These are phyloP conservation scores for Anguilla obscura DNA, from an alignment of 2,797 vertebrate genomes.

Conservation along the genomic window DNA sequence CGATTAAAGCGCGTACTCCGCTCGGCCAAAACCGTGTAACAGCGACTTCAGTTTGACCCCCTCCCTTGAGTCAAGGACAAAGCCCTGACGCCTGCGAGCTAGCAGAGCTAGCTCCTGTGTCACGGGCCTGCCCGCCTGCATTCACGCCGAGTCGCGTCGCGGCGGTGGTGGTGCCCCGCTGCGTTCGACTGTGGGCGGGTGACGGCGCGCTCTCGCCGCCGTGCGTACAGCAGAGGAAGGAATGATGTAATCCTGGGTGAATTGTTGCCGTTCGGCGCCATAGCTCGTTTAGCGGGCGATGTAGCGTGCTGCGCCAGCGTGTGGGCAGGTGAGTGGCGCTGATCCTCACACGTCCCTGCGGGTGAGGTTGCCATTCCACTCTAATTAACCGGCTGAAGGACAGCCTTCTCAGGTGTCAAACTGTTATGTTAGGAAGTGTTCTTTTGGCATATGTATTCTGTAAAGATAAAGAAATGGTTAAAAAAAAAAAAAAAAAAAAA, in stretches of 20 bases:
- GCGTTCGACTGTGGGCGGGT: background rate
- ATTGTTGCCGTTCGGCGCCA: background rate
- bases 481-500: background rate
- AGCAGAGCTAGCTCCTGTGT: background rate
- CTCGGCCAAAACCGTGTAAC: background rate
- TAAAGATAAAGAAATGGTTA: background rate
- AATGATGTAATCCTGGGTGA: slow-evolving; percentile 14
- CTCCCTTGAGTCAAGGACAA: background rate
- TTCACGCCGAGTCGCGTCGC: background rate
- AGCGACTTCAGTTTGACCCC: background rate
- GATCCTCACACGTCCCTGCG: background rate
- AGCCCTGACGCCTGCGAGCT: background rate
- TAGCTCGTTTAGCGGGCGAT: background rate
- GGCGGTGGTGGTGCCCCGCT: background rate
- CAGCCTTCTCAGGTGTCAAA: background rate
- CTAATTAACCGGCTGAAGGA: background rate
- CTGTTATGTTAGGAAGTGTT: background rate
- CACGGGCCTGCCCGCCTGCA: background rate
- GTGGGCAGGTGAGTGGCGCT: slow-evolving; percentile 6
- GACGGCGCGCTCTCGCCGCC: background rate
- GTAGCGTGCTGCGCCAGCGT: background rate
- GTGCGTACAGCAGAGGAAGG: too few species aligned
- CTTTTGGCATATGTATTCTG: background rate
- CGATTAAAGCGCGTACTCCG: background rate
- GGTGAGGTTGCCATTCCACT: background rate